Base-by-base conservation (phyloP, 2,113 vertebrate species). In the Gambusia holbrooki region DNA sequence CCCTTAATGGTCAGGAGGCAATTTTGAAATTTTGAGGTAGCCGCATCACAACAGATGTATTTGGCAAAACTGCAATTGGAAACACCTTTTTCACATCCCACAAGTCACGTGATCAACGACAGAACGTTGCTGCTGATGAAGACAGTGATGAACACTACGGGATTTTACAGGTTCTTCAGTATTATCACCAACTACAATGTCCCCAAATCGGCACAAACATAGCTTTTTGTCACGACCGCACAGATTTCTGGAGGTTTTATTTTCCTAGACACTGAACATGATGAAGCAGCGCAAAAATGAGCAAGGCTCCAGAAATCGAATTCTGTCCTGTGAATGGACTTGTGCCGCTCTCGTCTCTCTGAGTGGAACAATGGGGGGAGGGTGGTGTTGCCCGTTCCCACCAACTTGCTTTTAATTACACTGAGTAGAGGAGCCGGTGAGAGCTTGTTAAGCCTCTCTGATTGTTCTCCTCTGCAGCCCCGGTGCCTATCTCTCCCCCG, bases 381-480 rank as follows among this genome's bases (percentile, higher is more conserved):
- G 2, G 10, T 2, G 35, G 2, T 10, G 35, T 66, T 42, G 73
- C 71, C 71, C 81, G 74, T 79, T 89, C 80, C 25, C 83, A 81
- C 63, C 62, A 63, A 78, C 85, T 69, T 42, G 63, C 32, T 80
- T 82, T 74, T 90, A 86, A 89, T 92, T 90, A 83, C 79, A 37
- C 29, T 74, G 80, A 86, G 66, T 74, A 80, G 79, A 83, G 82
- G 69, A 88, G 80, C 76, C 81, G 60, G 76, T 8, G 63, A 81
- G 83, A 85, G 84, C 85, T 89, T 84, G 88, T 90, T 92, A 92
- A 90, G 76, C 85, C 80, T 85, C 76, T 77, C 63, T 84, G 90
- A 88, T 90, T 91, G 90, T 90, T 79, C 77, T 92, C 85, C 84
- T 90, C 73, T 25, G 12, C 80, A 89, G 80, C 77, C 83, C 83